These are phyloP conservation scores for Eupsilia transversa DNA, from an alignment of 2,888 invertebrate genomes.

Conservation along the genomic window DNA sequence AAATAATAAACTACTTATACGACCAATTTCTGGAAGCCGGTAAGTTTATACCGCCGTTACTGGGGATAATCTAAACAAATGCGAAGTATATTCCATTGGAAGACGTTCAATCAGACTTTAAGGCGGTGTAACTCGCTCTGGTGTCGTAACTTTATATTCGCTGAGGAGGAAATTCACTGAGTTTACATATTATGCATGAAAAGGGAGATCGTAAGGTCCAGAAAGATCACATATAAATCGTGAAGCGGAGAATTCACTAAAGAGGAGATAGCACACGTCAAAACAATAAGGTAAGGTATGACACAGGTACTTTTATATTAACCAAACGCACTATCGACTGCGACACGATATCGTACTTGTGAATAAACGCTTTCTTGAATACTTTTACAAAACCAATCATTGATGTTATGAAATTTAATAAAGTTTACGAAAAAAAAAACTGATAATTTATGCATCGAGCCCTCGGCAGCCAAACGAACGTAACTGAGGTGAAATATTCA, in stretches of 20 bases:
- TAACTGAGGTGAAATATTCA: conserved; percentile 72
- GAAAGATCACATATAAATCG: conserved; percentile 64
- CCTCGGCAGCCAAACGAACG: conserved; percentile 65
- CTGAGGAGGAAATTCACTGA: conserved; percentile 79
- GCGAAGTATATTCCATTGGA: conserved; percentile 76
- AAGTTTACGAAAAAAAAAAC: conserved; percentile 60
- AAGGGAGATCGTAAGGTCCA: conserved; percentile 80
- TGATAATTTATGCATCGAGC: conserved; percentile 75
- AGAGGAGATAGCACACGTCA: conserved; percentile 40
- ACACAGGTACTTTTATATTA: neutral
- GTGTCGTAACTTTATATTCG: conserved; percentile 83
- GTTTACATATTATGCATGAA: conserved; percentile 83
- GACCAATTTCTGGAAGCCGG: conserved; percentile 67
- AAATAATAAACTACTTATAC: conserved; percentile 69
- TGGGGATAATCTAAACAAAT: conserved; percentile 81
- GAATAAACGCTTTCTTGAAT: neutral
- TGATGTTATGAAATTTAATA: conserved; percentile 7
- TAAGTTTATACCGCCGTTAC: conserved; percentile 74
- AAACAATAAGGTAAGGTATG: conserved; percentile 9
- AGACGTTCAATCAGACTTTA: conserved; percentile 81
- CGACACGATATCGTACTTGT: neutral
- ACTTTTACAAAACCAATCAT: neutral
- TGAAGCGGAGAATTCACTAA: conserved; percentile 46
- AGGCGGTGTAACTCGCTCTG: conserved; percentile 72
- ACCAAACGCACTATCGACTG: neutral